Percentiles rank a stretch among this genome's conserved stretches.
These are phyloP conservation scores for Hemithea aestivaria DNA, from an alignment of 2,888 invertebrate species.

Conservation along the genomic window DNA sequence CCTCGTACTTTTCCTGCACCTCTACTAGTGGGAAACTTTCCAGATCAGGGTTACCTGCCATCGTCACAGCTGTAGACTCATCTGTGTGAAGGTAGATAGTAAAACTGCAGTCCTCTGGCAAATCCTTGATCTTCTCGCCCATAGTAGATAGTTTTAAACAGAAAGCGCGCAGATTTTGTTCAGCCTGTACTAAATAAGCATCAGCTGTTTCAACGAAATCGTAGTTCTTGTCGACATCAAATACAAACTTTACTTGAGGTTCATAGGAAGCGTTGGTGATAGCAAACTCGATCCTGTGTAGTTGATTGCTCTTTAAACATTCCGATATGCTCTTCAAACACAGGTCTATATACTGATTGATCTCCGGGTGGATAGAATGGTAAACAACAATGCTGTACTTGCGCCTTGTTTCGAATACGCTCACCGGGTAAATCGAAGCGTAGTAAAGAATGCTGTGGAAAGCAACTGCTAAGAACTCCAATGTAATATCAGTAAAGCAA, in stretches of 20 bases:
- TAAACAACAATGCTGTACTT: conserved; percentile 82
- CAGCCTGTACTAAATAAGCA: conserved; percentile 80
- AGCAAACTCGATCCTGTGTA: conserved; percentile 74
- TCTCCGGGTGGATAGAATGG: conserved; percentile 81
- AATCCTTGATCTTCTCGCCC: conserved; percentile 61
- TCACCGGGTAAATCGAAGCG: conserved; percentile 81
- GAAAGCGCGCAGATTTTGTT: conserved; percentile 80
- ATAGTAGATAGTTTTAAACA: conserved; percentile 78
- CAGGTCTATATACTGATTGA: conserved; percentile 81
- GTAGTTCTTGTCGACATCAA: conserved; percentile 50
- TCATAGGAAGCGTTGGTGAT: conserved; percentile 51
- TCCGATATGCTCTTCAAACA: conserved; percentile 71
- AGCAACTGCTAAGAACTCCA: conserved; percentile 83
- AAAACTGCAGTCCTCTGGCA: conserved; percentile 79
- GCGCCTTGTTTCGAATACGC: conserved; percentile 80
- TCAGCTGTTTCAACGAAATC: conserved; percentile 63
- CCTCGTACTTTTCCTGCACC: conserved; percentile 37
- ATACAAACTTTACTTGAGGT: conserved; percentile 53
- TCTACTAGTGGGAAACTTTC: conserved; percentile 68
- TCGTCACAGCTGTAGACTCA: conserved; percentile 76
- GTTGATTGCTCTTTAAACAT: conserved; percentile 67
- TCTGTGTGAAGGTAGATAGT: conserved; percentile 80
- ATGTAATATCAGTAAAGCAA: conserved; percentile 76
- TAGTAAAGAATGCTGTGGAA: conserved; percentile 81
- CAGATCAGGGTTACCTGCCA: conserved; percentile 74